A percentile compares a stretch with the other conserved stretches of the same genome.
Evolutionary conservation across 1,140 invertebrate genomes (phyloP).

Genomic region (Eriosoma lanigerum): DNA sequence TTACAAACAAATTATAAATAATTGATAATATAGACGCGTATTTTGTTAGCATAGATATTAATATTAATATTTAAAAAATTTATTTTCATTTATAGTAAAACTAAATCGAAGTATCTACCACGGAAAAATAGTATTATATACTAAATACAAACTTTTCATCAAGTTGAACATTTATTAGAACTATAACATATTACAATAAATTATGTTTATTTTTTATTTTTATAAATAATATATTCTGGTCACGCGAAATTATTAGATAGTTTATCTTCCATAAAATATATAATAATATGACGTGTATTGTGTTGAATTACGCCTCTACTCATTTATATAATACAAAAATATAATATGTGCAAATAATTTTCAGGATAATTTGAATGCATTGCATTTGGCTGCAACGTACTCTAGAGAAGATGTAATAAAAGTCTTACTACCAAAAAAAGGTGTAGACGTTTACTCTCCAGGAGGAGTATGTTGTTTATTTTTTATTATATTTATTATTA

Average conservation of each 20-base stretch:
- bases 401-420: conserved; percentile 94
- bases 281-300: conserved; percentile 8
- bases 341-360: background rate
- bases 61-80: background rate
- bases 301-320: background rate
- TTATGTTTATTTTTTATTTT: conserved; percentile 12
- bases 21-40: too few species aligned
- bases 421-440: conserved; percentile 81
- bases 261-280: conserved; percentile 39
- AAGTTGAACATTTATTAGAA: conserved; percentile 18
- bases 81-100: background rate
- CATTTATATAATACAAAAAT: background rate
- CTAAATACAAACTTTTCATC: background rate
- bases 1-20: too few species aligned
- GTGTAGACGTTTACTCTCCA: conserved; percentile 84
- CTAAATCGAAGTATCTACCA: background rate
- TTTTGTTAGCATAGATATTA: background rate
- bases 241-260: conserved; percentile 34
- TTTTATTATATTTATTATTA: background rate
- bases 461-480: conserved; percentile 77
- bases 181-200: background rate
- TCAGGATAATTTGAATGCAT: conserved; percentile 91
- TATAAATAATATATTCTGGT: conserved; percentile 33
- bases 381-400: conserved; percentile 90
- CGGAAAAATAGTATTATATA: conserved; percentile 12